Evolutionary conservation across 1,140 invertebrate species (phyloP).

Genomic region (Aleiodes sp.): DNA sequence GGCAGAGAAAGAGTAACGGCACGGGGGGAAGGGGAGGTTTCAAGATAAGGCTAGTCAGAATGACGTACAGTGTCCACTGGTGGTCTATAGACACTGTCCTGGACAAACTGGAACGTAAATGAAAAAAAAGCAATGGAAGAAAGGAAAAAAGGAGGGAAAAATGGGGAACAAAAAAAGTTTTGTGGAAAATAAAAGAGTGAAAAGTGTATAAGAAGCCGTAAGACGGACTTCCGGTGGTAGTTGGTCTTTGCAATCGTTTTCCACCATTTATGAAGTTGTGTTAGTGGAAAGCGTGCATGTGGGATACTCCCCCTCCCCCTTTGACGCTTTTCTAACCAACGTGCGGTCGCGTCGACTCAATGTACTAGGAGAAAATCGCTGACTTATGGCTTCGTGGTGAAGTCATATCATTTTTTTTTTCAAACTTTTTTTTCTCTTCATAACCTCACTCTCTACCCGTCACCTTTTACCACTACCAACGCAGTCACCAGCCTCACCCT

Average conservation of each 20-base stretch:
- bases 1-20: constrained; percentile 25
- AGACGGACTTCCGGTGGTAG: constrained; percentile 25
- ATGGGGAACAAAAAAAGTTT: constrained; percentile 12
- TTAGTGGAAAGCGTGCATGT: constrained; percentile 20
- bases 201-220: constrained; percentile 22
- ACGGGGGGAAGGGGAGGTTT: constrained; percentile 26
- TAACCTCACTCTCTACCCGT: neutral
- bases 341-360: constrained; percentile 37
- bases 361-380: constrained; percentile 44
- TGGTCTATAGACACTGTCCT: constrained; percentile 11
- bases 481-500: constrained; percentile 6
- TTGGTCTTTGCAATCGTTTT: constrained; percentile 23
- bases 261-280: neutral
- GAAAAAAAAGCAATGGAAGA: neutral
- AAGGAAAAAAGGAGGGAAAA: constrained; percentile 25
- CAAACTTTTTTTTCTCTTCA: constrained; percentile 20
- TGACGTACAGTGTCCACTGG: constrained; percentile 31
- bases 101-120: neutral
- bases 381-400: constrained; percentile 42
- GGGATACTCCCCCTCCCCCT: neutral
- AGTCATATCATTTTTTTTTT: constrained; percentile 38
- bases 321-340: constrained; percentile 8
- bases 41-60: constrained; percentile 28
- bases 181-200: neutral
- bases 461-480: neutral